Evolutionary conservation across 1,140 invertebrate genomes (phyloP), one percentile per base, ranked within the genome.

Genomic region (Microplitis mediator): DNA sequence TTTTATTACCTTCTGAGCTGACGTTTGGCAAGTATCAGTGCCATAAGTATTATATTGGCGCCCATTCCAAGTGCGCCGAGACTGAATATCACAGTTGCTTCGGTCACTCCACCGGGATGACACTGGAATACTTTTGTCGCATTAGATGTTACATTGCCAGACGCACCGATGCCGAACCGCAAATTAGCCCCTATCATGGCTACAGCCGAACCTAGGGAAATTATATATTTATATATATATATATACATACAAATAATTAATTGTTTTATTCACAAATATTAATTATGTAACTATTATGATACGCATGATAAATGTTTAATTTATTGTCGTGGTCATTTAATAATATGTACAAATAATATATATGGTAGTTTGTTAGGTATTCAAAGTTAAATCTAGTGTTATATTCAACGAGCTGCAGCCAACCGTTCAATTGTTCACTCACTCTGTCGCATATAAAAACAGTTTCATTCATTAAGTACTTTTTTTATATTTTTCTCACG

Each of bases 31-130:
- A 94, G 85, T 77, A 94, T 95, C n/a, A 95, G 90, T 2, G 90
- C 89, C 92, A 96, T 95, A 9, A 95, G 89, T 9, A 92, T 90
- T 54, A 95, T 86, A 85, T 96, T 96, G 4, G 94, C 94, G 0
- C 92, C 91, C 89, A 95, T 94, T 62, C 95, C 95, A 16, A 95
- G 87, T 0, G 91, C 89, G 0, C 94, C 94, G 4, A 96, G 88
- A 35, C 91, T 91, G 77, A 95, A 91, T 73, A 96, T 91, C 3
- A 95, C 89, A 0, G 91, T 91, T 0, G 94, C 94, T 82, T 95
- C 94, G 0, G 93, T 92, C 2, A 92, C 91, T 50, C 93, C 93
- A 0, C 93, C 93, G 3, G 94, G 93, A 78, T 94, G 93, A 80
- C 94, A 95, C 75, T 93, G 90, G 84, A 93, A 92, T 69, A 90